A percentile compares a stretch with the other conserved stretches of the same genome.
These are phyloP conservation scores for Ceratina japonica DNA, from an alignment of 1,140 invertebrate species.

Conservation along the genomic window DNA sequence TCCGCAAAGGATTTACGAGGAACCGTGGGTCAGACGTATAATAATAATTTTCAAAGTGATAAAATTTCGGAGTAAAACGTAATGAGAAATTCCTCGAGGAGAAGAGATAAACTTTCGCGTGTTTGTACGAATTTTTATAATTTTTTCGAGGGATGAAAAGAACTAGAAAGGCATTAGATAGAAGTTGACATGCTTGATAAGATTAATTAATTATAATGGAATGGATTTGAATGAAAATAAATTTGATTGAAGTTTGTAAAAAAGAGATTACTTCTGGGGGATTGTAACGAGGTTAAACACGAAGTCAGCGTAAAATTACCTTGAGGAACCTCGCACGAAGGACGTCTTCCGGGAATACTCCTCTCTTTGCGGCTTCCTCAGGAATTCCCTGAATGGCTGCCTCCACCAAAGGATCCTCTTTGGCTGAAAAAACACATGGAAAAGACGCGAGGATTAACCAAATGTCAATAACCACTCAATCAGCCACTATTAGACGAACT, in stretches of 20 bases:
- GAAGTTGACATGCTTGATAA: too few relatives aligned
- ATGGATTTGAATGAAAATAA: too few relatives aligned
- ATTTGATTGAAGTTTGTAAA: too few relatives aligned
- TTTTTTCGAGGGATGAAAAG: neutral
- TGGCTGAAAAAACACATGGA: conserved; percentile 74
- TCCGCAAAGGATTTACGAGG: neutral
- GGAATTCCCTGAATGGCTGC: conserved; percentile 89
- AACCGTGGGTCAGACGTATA: neutral
- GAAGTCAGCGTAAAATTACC: conserved; percentile 76
- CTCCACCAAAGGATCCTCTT: conserved; percentile 85
- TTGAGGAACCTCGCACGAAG: conserved; percentile 91
- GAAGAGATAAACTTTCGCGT: too few relatives aligned
- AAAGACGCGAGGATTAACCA: conserved; percentile 5
- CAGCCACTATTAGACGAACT: too few relatives aligned
- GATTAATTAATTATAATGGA: too few relatives aligned
- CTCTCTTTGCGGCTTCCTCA: conserved; percentile 85
- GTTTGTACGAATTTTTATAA: neutral
- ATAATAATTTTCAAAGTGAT: neutral
- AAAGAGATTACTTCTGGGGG: too few relatives aligned
- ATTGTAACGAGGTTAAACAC: neutral
- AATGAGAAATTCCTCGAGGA: neutral
- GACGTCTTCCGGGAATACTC: conserved; percentile 92
- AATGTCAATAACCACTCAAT: neutral
- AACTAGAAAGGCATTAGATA: too few relatives aligned
- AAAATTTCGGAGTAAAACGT: neutral